These are phyloP conservation scores for Tachina grossa DNA, from an alignment of 2,888 invertebrate species.

Conservation along the genomic window DNA sequence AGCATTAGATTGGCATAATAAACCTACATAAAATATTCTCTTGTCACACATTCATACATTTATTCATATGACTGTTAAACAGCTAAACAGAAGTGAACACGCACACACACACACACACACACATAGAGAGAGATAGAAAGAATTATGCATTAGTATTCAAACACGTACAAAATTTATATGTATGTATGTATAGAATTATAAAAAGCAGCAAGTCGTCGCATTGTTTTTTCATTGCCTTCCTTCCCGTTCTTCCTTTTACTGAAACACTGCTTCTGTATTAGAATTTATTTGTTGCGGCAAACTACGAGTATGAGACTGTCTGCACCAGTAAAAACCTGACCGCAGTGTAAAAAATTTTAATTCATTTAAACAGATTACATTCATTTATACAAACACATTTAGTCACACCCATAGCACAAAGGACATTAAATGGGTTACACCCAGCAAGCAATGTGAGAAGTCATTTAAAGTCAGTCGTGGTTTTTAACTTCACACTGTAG, in stretches of 20 bases:
- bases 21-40: constrained; percentile 12
- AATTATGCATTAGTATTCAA: neutral
- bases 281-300: constrained; percentile 49
- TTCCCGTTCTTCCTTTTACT: neutral
- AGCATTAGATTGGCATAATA: constrained; percentile 55
- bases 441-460: neutral
- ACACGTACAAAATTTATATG: neutral
- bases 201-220: constrained; percentile 38
- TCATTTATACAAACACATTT: constrained; percentile 11
- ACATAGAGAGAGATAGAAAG: neutral
- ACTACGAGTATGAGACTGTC: constrained; percentile 63
- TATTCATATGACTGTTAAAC: neutral
- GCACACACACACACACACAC: neutral
- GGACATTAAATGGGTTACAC: neutral
- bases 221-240: constrained; percentile 23
- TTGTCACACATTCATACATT: constrained; percentile 5
- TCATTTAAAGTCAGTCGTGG: neutral
- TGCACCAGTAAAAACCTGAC: constrained; percentile 61
- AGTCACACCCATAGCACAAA: neutral
- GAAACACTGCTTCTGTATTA: constrained; percentile 31
- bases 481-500: no score
- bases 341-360: constrained; percentile 68
- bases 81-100: neutral
- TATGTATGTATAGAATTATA: neutral
- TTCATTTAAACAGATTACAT: constrained; percentile 57